Evolutionary conservation across 2,888 invertebrate genomes (phyloP).

Genomic region (Platypus cylindrus): DNA sequence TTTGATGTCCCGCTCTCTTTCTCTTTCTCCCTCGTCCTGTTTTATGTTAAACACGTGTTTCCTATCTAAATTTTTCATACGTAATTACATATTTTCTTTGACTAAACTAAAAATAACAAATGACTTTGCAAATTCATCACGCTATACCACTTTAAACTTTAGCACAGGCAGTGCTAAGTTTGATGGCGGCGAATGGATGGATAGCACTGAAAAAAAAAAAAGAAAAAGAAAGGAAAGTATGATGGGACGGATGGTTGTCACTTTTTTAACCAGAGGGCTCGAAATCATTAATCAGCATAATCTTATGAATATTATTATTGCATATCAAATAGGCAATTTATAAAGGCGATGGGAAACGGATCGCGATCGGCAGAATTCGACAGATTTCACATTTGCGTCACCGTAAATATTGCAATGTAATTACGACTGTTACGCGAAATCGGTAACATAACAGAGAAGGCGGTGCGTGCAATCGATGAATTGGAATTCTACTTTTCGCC

Average conservation of each 20-base stretch:
- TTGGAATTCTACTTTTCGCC: constrained; percentile 10
- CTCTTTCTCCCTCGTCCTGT: too few species aligned
- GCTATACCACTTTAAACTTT: constrained; percentile 12
- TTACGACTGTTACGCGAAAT: too few species aligned
- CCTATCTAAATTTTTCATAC: too few species aligned
- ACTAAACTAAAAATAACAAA: constrained; percentile 16
- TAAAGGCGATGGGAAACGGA: too few species aligned
- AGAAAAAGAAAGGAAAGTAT: too few species aligned
- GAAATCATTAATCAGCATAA: constrained; percentile 22
- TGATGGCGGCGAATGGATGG: constrained; percentile 11
- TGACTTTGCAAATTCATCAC: constrained; percentile 14
- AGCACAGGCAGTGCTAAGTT: constrained; percentile 10
- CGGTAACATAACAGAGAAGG: constrained; percentile 7
- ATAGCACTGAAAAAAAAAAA: too few species aligned
- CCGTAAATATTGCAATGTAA: too few species aligned
- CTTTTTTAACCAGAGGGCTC: constrained; percentile 18
- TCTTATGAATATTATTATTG: constrained; percentile 24
- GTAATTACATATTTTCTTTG: too few species aligned
- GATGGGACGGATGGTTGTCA: constrained; percentile 22
- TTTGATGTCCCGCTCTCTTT: too few species aligned
- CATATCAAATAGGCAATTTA: constrained; percentile 24
- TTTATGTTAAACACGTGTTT: too few species aligned
- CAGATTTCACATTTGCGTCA: too few species aligned
- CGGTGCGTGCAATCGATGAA: constrained; percentile 4
- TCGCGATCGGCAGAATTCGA: too few species aligned